These are phyloP conservation scores for Labeo calbasu DNA, from an alignment of 2,797 vertebrate species.

Conservation along the genomic window DNA sequence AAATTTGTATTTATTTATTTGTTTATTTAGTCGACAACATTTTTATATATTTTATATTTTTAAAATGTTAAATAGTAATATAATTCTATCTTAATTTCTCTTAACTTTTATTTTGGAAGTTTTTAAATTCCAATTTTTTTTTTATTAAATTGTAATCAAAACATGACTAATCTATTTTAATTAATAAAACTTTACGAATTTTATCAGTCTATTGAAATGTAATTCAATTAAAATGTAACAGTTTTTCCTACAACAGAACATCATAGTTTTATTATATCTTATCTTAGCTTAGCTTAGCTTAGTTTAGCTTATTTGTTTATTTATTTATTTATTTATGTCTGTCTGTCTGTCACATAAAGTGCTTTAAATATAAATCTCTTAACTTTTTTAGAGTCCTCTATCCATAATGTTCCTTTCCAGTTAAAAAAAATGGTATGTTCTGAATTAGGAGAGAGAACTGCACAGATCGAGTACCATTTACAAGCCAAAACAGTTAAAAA, in stretches of 20 bases:
- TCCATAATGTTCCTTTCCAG: background rate
- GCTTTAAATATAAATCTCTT: background rate
- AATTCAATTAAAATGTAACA: background rate
- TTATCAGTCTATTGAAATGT: background rate
- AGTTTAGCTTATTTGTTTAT: no score
- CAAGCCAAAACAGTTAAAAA: background rate
- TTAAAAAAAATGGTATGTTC: background rate
- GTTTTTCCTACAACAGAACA: background rate
- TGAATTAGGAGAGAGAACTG: no score
- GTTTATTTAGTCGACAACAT: no score
- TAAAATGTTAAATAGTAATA: no score
- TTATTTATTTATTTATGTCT: no score
- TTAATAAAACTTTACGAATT: background rate
- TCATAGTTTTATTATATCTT: background rate
- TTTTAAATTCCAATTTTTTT: no score
- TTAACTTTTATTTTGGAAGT: no score
- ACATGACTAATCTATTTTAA: background rate
- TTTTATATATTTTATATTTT: no score
- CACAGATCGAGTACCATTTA: no score
- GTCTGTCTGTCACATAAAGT: background rate
- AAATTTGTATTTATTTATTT: background rate
- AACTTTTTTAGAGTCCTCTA: background rate
- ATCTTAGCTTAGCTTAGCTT: no score
- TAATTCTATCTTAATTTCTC: no score
- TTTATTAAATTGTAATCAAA: background rate